A percentile compares a stretch with the other conserved stretches of the same genome.
These are phyloP conservation scores for Sebastes trivittatus DNA, from an alignment of 2,797 vertebrate species.

Conservation along the genomic window DNA sequence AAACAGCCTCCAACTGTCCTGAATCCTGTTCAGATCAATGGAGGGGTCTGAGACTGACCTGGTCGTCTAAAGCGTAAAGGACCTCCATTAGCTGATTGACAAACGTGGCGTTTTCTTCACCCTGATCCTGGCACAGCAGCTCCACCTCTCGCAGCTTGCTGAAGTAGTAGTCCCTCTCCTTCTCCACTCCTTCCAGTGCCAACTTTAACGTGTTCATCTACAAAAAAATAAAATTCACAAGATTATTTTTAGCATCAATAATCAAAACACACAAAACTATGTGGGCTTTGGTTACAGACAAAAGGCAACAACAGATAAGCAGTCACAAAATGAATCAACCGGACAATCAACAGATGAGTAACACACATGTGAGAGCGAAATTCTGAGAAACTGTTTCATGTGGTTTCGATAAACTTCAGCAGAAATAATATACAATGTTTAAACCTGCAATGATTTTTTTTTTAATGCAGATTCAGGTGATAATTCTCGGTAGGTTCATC, in stretches of 20 bases:
- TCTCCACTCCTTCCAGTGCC: slow-evolving; percentile 97
- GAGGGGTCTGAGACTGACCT: slow-evolving; percentile 79
- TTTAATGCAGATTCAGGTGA: neutral
- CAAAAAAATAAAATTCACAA: slow-evolving; percentile 2
- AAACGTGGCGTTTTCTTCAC: slow-evolving; percentile 90
- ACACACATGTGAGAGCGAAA: neutral
- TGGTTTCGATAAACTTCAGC: neutral
- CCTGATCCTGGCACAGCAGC: slow-evolving; percentile 95
- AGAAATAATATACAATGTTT: neutral
- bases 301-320: neutral
- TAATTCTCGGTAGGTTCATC: neutral
- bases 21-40: neutral
- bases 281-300: neutral
- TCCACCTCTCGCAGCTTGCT: slow-evolving; percentile 98
- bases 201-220: slow-evolving; percentile 96
- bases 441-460: neutral
- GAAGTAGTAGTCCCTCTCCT: slow-evolving; percentile 99
- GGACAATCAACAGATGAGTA: neutral
- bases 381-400: neutral
- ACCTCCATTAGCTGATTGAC: slow-evolving; percentile 96
- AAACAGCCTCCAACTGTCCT: neutral
- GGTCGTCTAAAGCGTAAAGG: slow-evolving; percentile 95
- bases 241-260: neutral
- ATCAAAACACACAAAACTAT: neutral
- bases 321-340: neutral